A percentile compares a stretch with the other conserved stretches of the same genome.
These are phyloP conservation scores for Agrilus cyanescens DNA, from an alignment of 2,888 invertebrate genomes.

Conservation along the genomic window DNA sequence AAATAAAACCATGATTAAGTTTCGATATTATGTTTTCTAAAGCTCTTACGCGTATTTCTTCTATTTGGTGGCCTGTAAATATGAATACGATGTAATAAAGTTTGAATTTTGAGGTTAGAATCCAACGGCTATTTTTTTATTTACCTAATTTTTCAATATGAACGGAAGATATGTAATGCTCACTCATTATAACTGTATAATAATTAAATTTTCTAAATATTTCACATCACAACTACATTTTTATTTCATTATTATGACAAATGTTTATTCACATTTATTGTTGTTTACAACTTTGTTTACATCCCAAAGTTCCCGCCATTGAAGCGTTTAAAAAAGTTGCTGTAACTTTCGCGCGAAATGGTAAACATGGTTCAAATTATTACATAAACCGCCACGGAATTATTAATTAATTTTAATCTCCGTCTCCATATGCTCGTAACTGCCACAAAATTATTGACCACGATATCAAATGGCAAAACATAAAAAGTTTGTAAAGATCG, in stretches of 20 bases:
- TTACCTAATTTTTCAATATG: constrained; percentile 31
- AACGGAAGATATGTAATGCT: constrained; percentile 20
- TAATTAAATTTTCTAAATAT: not conserved
- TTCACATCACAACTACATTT: not conserved
- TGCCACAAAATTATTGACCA: constrained; percentile 21
- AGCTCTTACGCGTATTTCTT: constrained; percentile 34
- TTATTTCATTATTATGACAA: not conserved
- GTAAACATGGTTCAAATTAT: not conserved
- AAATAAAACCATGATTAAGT: constrained; percentile 48
- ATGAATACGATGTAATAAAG: constrained; percentile 9
- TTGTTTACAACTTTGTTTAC: too few species aligned
- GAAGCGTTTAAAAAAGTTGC: too few species aligned
- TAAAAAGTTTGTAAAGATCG: constrained; percentile 20
- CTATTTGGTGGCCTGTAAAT: constrained; percentile 31
- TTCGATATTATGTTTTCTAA: constrained; percentile 40
- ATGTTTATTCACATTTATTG: not conserved
- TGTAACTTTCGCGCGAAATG: too few species aligned
- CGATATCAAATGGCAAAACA: constrained; percentile 20
- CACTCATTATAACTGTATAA: too few species aligned
- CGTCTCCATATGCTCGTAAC: constrained; percentile 7
- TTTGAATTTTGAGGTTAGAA: constrained; percentile 4
- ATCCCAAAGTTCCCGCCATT: too few species aligned
- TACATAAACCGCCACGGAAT: too few species aligned
- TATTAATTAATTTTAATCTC: too few species aligned
- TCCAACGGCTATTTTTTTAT: not conserved